Conservation (phyloP, 2,888 invertebrate genomes). For the Drosophila antonietae region DNA sequence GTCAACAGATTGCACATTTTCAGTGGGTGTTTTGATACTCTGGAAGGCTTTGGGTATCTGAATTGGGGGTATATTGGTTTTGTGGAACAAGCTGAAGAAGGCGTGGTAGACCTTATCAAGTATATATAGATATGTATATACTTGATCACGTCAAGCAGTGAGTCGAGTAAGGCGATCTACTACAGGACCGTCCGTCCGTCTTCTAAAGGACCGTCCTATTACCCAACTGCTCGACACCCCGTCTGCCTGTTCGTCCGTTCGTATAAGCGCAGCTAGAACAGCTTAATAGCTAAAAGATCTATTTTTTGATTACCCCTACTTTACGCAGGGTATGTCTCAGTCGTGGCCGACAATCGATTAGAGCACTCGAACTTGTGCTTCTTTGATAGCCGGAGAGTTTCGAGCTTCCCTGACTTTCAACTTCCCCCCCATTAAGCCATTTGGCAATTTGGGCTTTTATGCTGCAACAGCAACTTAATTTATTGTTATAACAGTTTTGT, state of each 20-base stretch:
- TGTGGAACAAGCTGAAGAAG: background rate
- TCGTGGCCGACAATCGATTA: background rate
- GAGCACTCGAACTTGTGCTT: background rate
- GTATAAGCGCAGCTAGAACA: background rate
- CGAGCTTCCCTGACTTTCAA: background rate
- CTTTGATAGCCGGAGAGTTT: background rate
- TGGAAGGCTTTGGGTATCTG: background rate
- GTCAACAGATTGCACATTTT: slow-evolving; percentile 65
- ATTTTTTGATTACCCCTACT: background rate
- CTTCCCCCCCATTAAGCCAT: slow-evolving; percentile 44
- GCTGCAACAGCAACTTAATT: slow-evolving; percentile 78
- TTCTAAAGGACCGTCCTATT: too few species aligned
- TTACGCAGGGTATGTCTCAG: background rate
- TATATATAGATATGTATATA: too few species aligned
- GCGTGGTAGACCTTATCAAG: background rate
- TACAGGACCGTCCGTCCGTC: background rate
- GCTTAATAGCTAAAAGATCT: background rate
- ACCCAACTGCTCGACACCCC: too few species aligned
- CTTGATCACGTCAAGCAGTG: background rate
- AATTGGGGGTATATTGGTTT: background rate
- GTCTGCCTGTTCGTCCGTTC: too few species aligned
- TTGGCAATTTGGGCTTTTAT: slow-evolving; percentile 70
- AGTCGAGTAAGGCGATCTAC: background rate
- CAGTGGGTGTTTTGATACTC: slow-evolving; percentile 2
- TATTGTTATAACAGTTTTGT: slow-evolving; percentile 73